These are phyloP conservation scores for Leptinotarsa juncta DNA, from an alignment of 2,888 invertebrate genomes.

Conservation along the genomic window DNA sequence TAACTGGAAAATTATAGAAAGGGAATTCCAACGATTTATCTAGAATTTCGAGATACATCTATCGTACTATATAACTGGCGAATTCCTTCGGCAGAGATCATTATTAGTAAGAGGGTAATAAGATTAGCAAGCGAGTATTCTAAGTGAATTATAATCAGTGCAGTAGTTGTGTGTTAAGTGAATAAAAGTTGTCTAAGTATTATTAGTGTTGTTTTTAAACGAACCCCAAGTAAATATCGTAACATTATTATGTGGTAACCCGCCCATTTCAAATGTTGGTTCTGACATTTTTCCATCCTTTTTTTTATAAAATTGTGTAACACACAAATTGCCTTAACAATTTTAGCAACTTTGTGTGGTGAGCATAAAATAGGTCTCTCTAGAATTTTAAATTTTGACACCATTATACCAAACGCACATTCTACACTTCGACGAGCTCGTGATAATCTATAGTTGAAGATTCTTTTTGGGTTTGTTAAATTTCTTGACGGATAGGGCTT, in stretches of 20 bases:
- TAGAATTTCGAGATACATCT: too few species aligned
- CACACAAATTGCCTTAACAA: conserved; percentile 10
- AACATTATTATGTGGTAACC: conserved; percentile 2
- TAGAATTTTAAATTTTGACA: conserved; percentile 39
- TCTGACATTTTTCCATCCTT: neutral
- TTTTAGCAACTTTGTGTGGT: conserved; percentile 8
- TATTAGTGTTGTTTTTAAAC: too few species aligned
- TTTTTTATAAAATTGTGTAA: conserved; percentile 10
- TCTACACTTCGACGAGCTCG: neutral
- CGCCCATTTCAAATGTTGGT: neutral
- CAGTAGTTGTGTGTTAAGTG: too few species aligned
- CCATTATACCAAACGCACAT: conserved; percentile 32
- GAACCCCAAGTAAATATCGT: too few species aligned
- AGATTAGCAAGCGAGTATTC: too few species aligned
- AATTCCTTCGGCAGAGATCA: too few species aligned
- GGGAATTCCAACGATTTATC: too few species aligned
- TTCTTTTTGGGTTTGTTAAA: conserved; percentile 19
- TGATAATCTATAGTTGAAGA: conserved; percentile 5
- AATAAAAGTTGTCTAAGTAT: too few species aligned
- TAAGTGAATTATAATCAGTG: too few species aligned
- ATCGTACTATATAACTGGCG: too few species aligned
- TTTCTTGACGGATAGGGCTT: conserved; percentile 21
- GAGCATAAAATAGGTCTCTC: neutral
- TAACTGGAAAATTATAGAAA: too few species aligned
- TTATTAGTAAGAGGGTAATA: too few species aligned